Evolutionary conservation across 2,113 vertebrate species (phyloP), one percentile per base, ranked within the genome.

Genomic region (Halichoerus grypus): DNA sequence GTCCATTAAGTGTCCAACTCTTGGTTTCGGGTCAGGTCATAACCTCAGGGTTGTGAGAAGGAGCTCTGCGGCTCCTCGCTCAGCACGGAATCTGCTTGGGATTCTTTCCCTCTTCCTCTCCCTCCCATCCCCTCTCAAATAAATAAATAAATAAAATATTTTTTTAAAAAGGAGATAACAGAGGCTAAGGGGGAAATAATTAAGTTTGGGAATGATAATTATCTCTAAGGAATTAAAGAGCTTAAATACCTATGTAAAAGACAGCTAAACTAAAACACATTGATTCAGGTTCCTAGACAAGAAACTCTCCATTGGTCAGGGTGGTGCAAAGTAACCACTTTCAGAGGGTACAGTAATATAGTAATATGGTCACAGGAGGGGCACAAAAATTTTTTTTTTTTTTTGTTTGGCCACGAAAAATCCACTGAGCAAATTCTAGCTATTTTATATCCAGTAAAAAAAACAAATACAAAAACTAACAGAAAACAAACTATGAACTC

Each of bases 191-290:
- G 42, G 69, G 19, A 87, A 95, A 96, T 63, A 63, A 88, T 90
- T 87, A 91, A 36, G 67, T 65, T 22, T 88, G 63, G 77, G n/a
- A 61, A 16, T 81, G 61, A 91, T 53, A 61, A 88, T 93, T 88
- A 93, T 74, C 49, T 87, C 77, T 24, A 49, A n/a, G 88, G 72
- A 86, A 71, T 91, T 91, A 91, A 94, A 94, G 21, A 88, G 49
- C 24, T 95, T 85, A 69, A 77, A 49, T 53, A 31, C 59, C 46
- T 53, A 21, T 33, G n/a, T 19, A 19, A 31, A 87, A 61, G 28
- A 69, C 39, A 42, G 61, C 46, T 57, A 95, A 91, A 61, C 22
- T 84, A 39, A 85, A 86, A 49, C 36, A 81, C 83, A 88, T 4
- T 93, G 79, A 88, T 51, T 59, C 24, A 36, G 57, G 55, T 55